Conservation (phyloP, 2,113 vertebrate species). For the Tor tambroides region DNA sequence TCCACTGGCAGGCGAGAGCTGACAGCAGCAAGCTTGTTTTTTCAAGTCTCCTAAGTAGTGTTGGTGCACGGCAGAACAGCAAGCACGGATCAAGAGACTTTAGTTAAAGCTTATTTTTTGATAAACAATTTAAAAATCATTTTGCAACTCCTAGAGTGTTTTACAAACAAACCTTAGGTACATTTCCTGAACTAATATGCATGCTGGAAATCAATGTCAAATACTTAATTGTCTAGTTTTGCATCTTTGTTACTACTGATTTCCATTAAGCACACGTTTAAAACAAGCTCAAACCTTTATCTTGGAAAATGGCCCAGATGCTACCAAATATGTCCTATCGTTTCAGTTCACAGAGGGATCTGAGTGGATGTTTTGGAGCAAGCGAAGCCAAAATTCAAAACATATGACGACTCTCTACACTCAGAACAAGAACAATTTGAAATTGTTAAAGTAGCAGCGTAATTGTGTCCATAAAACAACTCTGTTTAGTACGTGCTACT, state of each 20-base stretch:
- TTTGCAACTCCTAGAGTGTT: slow-evolving; percentile 6
- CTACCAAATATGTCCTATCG: slow-evolving; percentile 24
- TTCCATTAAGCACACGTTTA: slow-evolving; percentile 6
- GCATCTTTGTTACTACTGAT: slow-evolving; percentile 35
- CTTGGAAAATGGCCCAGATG: slow-evolving; percentile 29
- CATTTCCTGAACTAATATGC: neutral
- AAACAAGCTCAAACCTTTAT: slow-evolving; percentile 1
- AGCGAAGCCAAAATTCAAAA: slow-evolving; percentile 7
- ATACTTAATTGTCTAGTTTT: slow-evolving; percentile 23
- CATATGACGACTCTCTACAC: neutral
- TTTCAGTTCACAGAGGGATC: neutral
- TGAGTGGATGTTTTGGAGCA: neutral
- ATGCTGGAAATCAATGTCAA: slow-evolving; percentile 38
- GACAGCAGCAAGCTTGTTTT: slow-evolving; percentile 41
- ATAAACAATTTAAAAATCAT: slow-evolving; percentile 21
- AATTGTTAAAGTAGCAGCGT: neutral
- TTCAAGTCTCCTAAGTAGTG: slow-evolving; percentile 16
- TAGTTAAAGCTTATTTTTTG: slow-evolving; percentile 20
- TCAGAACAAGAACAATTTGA: slow-evolving; percentile 19
- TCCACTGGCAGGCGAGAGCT: slow-evolving; percentile 25
- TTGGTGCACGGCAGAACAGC: neutral
- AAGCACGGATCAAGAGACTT: neutral
- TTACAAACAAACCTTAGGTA: slow-evolving; percentile 5
- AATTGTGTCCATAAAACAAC: neutral
- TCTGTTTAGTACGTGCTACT: neutral